Evolutionary conservation across 2,113 vertebrate species (phyloP).

Genomic region (Numida meleagris): DNA sequence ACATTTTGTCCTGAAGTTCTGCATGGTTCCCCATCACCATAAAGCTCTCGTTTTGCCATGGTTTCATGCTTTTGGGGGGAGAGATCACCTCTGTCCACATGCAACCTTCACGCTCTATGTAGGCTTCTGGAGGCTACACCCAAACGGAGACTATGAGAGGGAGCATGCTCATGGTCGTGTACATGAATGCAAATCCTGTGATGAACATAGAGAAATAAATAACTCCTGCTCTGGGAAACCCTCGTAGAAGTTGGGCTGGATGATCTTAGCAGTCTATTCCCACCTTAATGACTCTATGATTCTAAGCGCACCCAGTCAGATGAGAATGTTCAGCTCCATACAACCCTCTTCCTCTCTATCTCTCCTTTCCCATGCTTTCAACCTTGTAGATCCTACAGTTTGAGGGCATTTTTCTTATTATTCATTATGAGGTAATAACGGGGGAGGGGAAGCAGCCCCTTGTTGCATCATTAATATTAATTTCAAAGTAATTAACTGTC

Average conservation of each 20-base stretch:
- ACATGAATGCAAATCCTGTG: neutral
- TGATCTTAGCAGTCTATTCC: too few relatives aligned
- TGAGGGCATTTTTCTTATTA: conserved; percentile 4
- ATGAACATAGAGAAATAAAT: neutral
- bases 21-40: neutral
- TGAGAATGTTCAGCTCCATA: neutral
- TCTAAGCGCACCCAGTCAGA: neutral
- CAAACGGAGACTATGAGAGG: neutral
- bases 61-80: neutral
- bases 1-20: neutral
- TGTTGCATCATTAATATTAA: conserved; percentile 34
- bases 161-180: neutral
- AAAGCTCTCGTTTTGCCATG: neutral
- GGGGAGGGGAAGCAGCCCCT: neutral
- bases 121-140: neutral
- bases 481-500: conserved; percentile 47
- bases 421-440: neutral
- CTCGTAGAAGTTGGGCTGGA: neutral
- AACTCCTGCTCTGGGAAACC: neutral
- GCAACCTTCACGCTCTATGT: neutral
- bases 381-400: neutral
- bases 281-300: too few relatives aligned
- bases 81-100: neutral
- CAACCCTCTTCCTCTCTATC: neutral
- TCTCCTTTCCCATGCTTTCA: neutral